Evolutionary conservation across 2,888 invertebrate genomes (phyloP).

Genomic region (Tetrapedia diversipes): DNA sequence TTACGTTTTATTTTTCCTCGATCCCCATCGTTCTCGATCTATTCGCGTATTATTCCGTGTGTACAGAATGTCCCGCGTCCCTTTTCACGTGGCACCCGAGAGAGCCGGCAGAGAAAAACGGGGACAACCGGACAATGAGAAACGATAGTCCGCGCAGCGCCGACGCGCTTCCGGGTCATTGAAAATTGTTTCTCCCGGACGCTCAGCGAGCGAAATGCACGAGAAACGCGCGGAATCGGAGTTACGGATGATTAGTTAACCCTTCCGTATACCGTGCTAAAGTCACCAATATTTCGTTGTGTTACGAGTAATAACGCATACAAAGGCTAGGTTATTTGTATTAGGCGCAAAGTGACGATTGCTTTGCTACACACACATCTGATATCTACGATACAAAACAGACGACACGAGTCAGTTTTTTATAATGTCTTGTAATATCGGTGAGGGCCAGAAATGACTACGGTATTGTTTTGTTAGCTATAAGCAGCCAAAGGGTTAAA

Average conservation of each 20-base stretch:
- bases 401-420: no score
- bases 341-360: no score
- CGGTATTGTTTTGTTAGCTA: no score
- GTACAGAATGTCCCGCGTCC: neutral
- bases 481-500: no score
- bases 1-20: slow-evolving; percentile 39
- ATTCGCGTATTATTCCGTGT: slow-evolving; percentile 11
- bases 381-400: no score
- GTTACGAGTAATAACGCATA: no score
- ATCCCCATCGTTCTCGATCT: slow-evolving; percentile 35
- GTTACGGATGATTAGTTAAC: slow-evolving; percentile 20
- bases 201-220: neutral
- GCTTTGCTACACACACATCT: no score
- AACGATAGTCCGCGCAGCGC: neutral
- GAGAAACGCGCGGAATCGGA: neutral
- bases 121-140: slow-evolving; percentile 16
- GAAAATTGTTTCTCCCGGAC: neutral
- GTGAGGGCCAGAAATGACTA: no score
- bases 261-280: no score
- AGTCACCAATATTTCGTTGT: no score
- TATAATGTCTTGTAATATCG: no score
- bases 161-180: slow-evolving; percentile 6
- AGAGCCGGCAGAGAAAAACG: neutral
- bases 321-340: no score
- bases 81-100: neutral